These are phyloP conservation scores for Nicator chloris DNA, from an alignment of 2,113 vertebrate species.

Conservation along the genomic window DNA sequence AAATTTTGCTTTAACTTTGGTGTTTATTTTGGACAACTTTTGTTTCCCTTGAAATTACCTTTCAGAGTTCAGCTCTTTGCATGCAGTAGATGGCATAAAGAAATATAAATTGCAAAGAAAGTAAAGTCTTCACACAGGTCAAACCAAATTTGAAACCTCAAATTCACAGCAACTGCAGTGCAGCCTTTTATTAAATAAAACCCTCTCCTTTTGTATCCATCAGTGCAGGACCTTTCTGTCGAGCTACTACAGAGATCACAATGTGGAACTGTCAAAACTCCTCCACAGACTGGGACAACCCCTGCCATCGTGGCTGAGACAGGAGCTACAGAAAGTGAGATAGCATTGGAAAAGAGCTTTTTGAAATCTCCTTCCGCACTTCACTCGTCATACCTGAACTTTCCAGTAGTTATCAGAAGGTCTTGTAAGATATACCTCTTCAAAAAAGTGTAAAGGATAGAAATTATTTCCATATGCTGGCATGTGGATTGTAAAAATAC, in stretches of 20 bases:
- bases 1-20: neutral
- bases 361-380: neutral
- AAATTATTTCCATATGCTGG: conserved; percentile 73
- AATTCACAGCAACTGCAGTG: neutral
- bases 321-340: conserved; percentile 97
- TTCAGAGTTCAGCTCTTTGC: neutral
- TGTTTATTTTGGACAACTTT: neutral
- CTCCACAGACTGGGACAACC: conserved; percentile 92
- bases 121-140: neutral
- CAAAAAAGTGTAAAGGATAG: conserved; percentile 33
- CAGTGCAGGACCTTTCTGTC: conserved; percentile 93
- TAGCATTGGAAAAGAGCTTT: conserved; percentile 56
- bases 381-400: neutral
- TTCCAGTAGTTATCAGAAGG: conserved; percentile 48
- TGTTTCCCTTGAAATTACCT: neutral
- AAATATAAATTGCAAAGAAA: neutral
- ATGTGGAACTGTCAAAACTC: conserved; percentile 93
- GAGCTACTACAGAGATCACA: conserved; percentile 93
- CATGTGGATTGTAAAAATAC: conserved; percentile 65
- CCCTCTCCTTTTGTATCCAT: conserved; percentile 6
- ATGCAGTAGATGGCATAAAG: neutral
- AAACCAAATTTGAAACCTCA: neutral
- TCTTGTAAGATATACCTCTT: conserved; percentile 66
- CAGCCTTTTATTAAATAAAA: neutral
- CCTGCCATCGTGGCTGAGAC: conserved; percentile 92